Evolutionary conservation across 2,888 invertebrate genomes (phyloP).

Genomic region (Sturmia bella): DNA sequence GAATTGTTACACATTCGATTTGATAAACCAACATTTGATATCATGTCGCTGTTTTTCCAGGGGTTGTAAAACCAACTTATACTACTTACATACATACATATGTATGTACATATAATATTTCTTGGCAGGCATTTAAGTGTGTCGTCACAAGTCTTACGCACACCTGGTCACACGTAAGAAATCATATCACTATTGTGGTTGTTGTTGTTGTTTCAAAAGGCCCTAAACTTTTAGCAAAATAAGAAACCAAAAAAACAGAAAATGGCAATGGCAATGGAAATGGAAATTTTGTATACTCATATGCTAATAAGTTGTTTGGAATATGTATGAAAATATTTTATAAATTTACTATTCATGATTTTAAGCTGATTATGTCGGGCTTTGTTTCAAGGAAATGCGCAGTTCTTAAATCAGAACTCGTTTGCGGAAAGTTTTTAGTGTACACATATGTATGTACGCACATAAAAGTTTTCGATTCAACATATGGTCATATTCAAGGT

Average conservation of each 20-base stretch:
- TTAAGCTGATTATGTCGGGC: constrained; percentile 8
- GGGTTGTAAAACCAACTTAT: constrained; percentile 47
- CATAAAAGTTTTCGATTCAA: no score
- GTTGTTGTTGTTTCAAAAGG: constrained; percentile 9
- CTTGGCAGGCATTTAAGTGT: constrained; percentile 68
- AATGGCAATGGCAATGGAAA: no score
- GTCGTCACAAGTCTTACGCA: constrained; percentile 76
- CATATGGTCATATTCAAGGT: no score
- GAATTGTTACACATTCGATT: constrained; percentile 62
- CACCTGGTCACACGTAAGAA: constrained; percentile 77
- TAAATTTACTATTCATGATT: background rate
- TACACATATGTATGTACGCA: no score
- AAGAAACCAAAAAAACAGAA: no score
- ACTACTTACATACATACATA: no score
- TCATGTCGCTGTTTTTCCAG: constrained; percentile 46
- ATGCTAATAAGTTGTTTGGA: constrained; percentile 45
- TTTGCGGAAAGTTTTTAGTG: no score
- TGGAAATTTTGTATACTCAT: constrained; percentile 10
- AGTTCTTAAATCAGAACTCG: no score
- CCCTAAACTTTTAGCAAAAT: constrained; percentile 18
- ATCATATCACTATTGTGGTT: constrained; percentile 45
- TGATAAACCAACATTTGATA: constrained; percentile 48
- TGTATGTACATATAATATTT: background rate
- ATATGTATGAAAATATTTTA: background rate
- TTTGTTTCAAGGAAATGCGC: background rate